These are phyloP conservation scores for Drosophila watanabei DNA, from an alignment of 1,140 invertebrate species.

Conservation along the genomic window DNA sequence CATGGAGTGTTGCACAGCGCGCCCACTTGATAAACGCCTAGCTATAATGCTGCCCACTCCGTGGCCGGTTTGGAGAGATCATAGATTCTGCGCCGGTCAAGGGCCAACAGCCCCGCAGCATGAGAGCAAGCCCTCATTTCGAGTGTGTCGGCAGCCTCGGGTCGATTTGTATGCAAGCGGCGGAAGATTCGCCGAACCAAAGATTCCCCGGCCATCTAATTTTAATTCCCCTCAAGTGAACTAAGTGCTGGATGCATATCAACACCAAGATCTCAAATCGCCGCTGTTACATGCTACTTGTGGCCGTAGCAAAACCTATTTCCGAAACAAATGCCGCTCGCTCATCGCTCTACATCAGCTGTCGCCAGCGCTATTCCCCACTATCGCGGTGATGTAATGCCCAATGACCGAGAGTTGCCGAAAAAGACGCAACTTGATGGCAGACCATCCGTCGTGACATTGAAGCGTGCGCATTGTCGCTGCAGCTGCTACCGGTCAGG, in stretches of 20 bases:
- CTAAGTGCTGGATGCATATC: conserved; percentile 71
- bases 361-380: conserved; percentile 11
- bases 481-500: conserved; percentile 34
- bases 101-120: conserved; percentile 26
- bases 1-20: conserved; percentile 23
- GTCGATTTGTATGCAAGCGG: conserved; percentile 34
- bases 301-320: conserved; percentile 28
- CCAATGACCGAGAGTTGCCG: conserved; percentile 58
- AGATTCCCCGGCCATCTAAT: not conserved
- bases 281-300: conserved; percentile 15
- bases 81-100: conserved; percentile 43
- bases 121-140: conserved; percentile 51
- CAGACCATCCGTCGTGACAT: conserved; percentile 37
- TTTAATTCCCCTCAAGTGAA: conserved; percentile 42
- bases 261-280: conserved; percentile 36
- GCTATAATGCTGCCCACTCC: conserved; percentile 7
- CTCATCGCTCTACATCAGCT: conserved; percentile 19
- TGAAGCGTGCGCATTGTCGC: conserved; percentile 26
- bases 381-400: conserved; percentile 65
- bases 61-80: conserved; percentile 54
- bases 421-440: conserved; percentile 58
- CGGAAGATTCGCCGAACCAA: not conserved
- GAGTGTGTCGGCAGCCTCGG: conserved; percentile 37
- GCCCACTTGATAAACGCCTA: conserved; percentile 65
- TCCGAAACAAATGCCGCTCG: conserved; percentile 35